These are phyloP conservation scores for Pectinophora gossypiella DNA, from an alignment of 1,140 invertebrate genomes.

Conservation along the genomic window DNA sequence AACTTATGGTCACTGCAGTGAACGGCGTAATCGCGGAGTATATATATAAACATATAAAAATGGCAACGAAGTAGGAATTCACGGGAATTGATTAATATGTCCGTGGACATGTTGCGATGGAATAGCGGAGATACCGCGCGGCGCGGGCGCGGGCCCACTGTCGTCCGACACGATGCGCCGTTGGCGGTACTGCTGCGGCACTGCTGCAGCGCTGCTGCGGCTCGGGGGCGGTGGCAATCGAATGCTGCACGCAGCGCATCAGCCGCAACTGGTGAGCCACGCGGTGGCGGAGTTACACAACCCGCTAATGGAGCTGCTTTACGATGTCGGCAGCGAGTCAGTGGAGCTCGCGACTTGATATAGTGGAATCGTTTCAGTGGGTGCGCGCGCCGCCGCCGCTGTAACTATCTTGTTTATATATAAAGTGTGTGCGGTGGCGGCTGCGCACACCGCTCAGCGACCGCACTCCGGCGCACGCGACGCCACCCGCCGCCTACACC, in stretches of 20 bases:
- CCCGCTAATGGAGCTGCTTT: background rate
- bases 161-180: background rate
- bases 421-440: background rate
- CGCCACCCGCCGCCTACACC: background rate
- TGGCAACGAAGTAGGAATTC: background rate
- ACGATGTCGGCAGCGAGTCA: background rate
- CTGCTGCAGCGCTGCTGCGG: too few relatives aligned
- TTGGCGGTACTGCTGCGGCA: too few relatives aligned
- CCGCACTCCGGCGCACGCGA: background rate
- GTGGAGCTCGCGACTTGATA: background rate
- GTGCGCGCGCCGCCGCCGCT: background rate
- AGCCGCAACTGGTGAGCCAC: too few relatives aligned
- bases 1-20: too few relatives aligned
- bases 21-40: background rate
- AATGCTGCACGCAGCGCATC: too few relatives aligned
- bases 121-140: background rate
- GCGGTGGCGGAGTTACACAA: too few relatives aligned
- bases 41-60: slow-evolving; percentile 3
- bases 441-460: background rate
- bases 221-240: too few relatives aligned
- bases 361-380: background rate
- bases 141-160: background rate
- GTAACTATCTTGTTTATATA: slow-evolving; percentile 3
- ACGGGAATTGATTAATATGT: slow-evolving; percentile 1
- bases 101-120: background rate